phyloP scores from a whole-genome alignment of 2,797 vertebrate genomes.

The Melanogrammus aeglefinus region DNA sequence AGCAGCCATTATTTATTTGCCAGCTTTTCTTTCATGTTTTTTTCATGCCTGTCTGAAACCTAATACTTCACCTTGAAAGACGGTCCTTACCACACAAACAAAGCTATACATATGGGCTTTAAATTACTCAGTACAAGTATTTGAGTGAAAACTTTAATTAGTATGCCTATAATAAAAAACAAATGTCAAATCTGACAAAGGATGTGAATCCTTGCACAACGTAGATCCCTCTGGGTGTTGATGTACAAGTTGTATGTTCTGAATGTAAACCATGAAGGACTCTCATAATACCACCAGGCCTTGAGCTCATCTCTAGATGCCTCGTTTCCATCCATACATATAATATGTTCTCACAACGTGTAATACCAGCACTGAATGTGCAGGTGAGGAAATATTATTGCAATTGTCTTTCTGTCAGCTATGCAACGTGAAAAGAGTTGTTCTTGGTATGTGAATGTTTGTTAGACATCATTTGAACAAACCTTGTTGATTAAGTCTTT shows the following conservation, averaged over 20 bases:
- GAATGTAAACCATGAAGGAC: slow-evolving; percentile 4
- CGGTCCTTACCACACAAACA: not conserved
- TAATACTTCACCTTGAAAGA: slow-evolving; percentile 1
- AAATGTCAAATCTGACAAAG: not conserved
- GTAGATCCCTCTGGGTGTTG: slow-evolving; percentile 1
- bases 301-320: not conserved
- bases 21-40: slow-evolving; percentile 30
- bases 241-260: not conserved
- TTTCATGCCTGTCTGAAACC: slow-evolving; percentile 15
- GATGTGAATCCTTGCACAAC: not conserved
- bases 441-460: slow-evolving; percentile 32
- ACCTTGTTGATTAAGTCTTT: not conserved
- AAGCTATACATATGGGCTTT: not conserved
- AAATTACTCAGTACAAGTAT: not conserved
- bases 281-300: not conserved
- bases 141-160: not conserved
- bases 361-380: slow-evolving; percentile 13
- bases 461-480: not conserved
- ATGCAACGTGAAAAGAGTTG: slow-evolving; percentile 61
- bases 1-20: slow-evolving; percentile 31
- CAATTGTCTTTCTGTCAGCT: slow-evolving; percentile 57
- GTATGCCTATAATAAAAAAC: not conserved
- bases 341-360: slow-evolving; percentile 2
- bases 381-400: slow-evolving; percentile 24
- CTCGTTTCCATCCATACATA: not conserved